Conservation (phyloP, 2,888 invertebrate species). For the Rhingia campestris region DNA sequence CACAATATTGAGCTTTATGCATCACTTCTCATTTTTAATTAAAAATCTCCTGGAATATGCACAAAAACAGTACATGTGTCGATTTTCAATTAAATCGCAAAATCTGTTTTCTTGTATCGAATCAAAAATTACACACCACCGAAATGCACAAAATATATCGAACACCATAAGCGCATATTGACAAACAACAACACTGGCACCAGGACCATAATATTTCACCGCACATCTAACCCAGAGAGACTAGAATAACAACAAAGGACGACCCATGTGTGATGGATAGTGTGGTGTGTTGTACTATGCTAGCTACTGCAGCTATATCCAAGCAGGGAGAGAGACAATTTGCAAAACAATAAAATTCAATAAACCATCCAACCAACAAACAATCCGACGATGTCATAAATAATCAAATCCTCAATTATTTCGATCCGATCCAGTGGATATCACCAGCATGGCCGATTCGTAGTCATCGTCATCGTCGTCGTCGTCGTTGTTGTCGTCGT, state of each 20-base stretch:
- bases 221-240: constrained; percentile 36
- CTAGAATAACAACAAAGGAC: constrained; percentile 51
- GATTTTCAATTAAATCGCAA: constrained; percentile 65
- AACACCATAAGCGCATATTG: background rate
- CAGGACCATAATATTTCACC: constrained; percentile 39
- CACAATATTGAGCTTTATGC: constrained; percentile 44
- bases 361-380: constrained; percentile 74
- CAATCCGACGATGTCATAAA: constrained; percentile 73
- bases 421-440: constrained; percentile 67
- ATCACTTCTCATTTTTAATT: constrained; percentile 67
- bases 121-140: constrained; percentile 68
- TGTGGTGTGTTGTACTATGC: background rate
- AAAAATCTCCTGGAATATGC: constrained; percentile 37
- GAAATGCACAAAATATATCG: constrained; percentile 36
- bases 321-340: constrained; percentile 63
- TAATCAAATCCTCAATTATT: constrained; percentile 74
- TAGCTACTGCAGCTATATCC: background rate
- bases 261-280: constrained; percentile 22
- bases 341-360: constrained; percentile 74
- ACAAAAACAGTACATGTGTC: constrained; percentile 17
- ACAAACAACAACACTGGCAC: constrained; percentile 13
- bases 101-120: constrained; percentile 61
- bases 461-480: background rate
- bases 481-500: constrained; percentile 20
- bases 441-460: background rate